A percentile compares a stretch with the other conserved stretches of the same genome.
Conservation (phyloP, 2,113 vertebrate genomes). For the Piaya cayana region DNA sequence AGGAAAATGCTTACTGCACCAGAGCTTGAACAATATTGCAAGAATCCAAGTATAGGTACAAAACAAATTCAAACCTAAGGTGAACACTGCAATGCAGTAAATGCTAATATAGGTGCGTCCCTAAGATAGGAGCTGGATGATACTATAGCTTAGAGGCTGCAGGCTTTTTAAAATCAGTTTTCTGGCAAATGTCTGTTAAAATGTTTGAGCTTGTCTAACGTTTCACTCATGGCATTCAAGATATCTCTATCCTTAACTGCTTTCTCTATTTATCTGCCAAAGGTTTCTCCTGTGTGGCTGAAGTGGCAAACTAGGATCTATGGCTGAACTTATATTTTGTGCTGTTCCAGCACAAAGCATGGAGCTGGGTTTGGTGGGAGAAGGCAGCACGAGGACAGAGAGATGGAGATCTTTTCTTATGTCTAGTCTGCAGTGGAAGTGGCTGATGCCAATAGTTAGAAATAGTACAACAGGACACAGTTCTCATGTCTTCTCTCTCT, state of each 20-base stretch:
- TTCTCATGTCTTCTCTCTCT: not conserved
- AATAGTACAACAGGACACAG: not conserved
- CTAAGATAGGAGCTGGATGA: not conserved
- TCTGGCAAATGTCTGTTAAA: not conserved
- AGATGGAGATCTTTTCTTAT: not conserved
- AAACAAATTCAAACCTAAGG: not conserved
- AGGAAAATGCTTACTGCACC: not conserved
- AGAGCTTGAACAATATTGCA: not conserved
- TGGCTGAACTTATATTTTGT: not conserved
- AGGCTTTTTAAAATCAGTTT: not conserved
- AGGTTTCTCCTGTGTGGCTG: not conserved
- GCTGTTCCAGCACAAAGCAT: not conserved
- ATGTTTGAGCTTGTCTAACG: not conserved
- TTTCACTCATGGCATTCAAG: not conserved
- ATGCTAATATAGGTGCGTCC: not conserved
- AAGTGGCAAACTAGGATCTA: not conserved
- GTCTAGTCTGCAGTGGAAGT: not conserved
- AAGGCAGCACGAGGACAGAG: not conserved
- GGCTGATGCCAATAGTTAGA: rapidly evolving
- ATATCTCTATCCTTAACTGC: not conserved
- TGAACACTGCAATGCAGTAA: conserved; percentile 35
- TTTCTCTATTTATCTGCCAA: not conserved
- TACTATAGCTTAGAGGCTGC: not conserved
- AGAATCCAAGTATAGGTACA: not conserved
- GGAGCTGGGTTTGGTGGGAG: not conserved